Evolutionary conservation across 2,888 invertebrate genomes (phyloP), one percentile per base, ranked within the genome.

Genomic region (Dioctria linearis): DNA sequence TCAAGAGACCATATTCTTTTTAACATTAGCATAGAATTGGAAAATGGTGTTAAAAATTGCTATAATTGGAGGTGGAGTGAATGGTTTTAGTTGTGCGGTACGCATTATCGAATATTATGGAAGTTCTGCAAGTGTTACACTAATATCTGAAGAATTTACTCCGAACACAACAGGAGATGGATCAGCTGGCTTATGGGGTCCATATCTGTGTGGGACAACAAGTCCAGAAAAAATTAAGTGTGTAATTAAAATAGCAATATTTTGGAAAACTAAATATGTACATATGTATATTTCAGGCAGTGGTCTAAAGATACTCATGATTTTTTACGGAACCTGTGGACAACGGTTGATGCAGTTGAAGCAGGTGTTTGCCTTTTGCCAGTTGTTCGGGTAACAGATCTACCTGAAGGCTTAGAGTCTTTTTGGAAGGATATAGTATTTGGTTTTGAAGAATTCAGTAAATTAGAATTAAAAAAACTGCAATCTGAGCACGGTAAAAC

Each of bases 161-260:
- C 95, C 95, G 0, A 87, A 93, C 80, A 95, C 95, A 0, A 95
- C 95, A 0, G 93, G 94, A 0, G 95, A 95, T 86, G 93, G 94
- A 0, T 93, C 94, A 2, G 95, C 95, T 0, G 95, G 95, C 0
- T 87, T 95, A 5, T 95, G 95, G 94, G 90, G 91, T 8, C 95
- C 95, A 0, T 94, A 91, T 85, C 86, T 93, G 6, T 90, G 92
- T 63, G 91, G 91, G 0, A 88, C 90, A 13, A 94, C 93, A 0
- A 88, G 92, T 0, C 84, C 86, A 2, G 83, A 89, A 0, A 89
- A 91, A 82, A 88, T 94, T 25, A 83, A 87, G 92, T 93, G 25
- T 25, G 25, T 25, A 1, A 25, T 25, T 25, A 25, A 25, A 25
- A 25, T 25, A 25, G 25, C 0, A 25, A 25, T 25, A 25, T 25